phyloP scores from a whole-genome alignment of 2,888 invertebrate genomes.

The Drosophila multiciliata region DNA sequence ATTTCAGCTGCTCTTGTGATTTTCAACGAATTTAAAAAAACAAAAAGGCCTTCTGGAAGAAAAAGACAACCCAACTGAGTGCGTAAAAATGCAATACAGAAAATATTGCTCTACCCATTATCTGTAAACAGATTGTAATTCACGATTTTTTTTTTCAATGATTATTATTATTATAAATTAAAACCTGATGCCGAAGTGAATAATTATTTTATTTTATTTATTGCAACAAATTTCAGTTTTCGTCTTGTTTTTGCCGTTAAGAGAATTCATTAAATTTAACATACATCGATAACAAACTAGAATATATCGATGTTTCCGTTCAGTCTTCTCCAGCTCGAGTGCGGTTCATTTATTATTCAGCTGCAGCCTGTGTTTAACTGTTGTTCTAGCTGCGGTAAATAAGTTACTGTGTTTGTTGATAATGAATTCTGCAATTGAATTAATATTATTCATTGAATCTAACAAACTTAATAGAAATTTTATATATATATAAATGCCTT shows the following conservation, averaged over 20 bases:
- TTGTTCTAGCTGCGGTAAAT: conserved; percentile 27
- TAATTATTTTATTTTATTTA: background rate
- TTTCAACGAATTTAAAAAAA: conserved; percentile 33
- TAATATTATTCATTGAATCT: conserved; percentile 13
- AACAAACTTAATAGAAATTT: conserved; percentile 13
- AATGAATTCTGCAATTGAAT: conserved; percentile 39
- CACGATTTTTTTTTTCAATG: background rate
- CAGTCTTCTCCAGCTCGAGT: background rate
- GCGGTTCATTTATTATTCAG: conserved; percentile 20
- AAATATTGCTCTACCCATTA: conserved; percentile 9
- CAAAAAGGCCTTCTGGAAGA: conserved; percentile 16
- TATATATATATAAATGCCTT: background rate
- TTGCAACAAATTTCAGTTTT: background rate
- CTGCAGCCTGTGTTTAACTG: conserved; percentile 22
- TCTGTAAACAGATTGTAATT: background rate
- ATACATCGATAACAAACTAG: background rate
- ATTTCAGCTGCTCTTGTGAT: conserved; percentile 33
- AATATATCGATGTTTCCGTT: background rate
- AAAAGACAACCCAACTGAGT: conserved; percentile 8
- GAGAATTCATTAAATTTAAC: background rate
- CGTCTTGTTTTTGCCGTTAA: background rate
- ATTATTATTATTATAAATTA: background rate
- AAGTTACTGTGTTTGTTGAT: conserved; percentile 12
- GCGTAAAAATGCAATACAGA: background rate
- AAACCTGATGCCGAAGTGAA: background rate